Conservation (phyloP, 92 coral and sea anemone species). For the Phenganax subtilis region DNA sequence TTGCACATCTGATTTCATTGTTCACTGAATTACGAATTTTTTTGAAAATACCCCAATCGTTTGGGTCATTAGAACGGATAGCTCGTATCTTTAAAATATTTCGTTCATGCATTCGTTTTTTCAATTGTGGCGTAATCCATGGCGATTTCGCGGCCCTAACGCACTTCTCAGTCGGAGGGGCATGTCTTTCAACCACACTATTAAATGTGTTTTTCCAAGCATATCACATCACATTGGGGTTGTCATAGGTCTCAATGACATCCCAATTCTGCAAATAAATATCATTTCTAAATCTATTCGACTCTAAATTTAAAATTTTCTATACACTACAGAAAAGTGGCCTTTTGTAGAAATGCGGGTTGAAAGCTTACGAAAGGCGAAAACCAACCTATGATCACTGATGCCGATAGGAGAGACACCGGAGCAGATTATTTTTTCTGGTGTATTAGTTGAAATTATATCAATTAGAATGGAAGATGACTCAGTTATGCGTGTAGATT, state of each 20-base stretch:
- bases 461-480: slow-evolving; percentile 41
- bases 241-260: slow-evolving; percentile 19
- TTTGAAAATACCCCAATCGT: too few species aligned
- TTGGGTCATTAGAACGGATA: neutral
- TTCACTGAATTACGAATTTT: too few species aligned
- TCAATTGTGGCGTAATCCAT: neutral
- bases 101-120: too few species aligned
- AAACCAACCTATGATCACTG: slow-evolving; percentile 62
- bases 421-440: slow-evolving; percentile 41
- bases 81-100: too few species aligned
- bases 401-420: slow-evolving; percentile 47
- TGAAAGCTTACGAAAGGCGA: slow-evolving; percentile 57
- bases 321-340: slow-evolving; percentile 42
- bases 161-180: slow-evolving; percentile 32
- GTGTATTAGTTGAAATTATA: slow-evolving; percentile 33
- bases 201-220: slow-evolving; percentile 47
- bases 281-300: slow-evolving; percentile 25
- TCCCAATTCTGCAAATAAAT: slow-evolving; percentile 50
- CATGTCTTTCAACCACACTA: slow-evolving; percentile 44
- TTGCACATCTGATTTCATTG: too few species aligned
- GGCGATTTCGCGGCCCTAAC: slow-evolving; percentile 6
- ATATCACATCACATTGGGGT: slow-evolving; percentile 50
- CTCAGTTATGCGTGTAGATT: slow-evolving; percentile 40
- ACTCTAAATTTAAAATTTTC: slow-evolving; percentile 35
- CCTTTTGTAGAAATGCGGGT: slow-evolving; percentile 39